phyloP scores from a whole-genome alignment of 2,888 invertebrate genomes.

The Corythucha ciliata region DNA sequence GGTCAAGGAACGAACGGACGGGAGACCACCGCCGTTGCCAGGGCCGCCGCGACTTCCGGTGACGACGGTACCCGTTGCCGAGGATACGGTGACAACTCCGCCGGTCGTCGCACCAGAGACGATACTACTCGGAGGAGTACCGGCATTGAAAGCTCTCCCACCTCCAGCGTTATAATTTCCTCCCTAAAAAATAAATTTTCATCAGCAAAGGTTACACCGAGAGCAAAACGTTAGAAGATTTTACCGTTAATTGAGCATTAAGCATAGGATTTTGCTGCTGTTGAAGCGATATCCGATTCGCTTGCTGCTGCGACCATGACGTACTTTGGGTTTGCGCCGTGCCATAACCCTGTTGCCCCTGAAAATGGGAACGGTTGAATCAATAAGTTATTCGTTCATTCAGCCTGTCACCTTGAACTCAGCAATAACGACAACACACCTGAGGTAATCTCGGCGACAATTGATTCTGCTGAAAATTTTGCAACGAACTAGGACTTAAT shows the following conservation, averaged over 20 bases:
- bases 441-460: slow-evolving; percentile 49
- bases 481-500: slow-evolving; percentile 48
- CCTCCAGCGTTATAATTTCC: slow-evolving; percentile 21
- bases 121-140: slow-evolving; percentile 16
- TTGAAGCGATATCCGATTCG: slow-evolving; percentile 53
- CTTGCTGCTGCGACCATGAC: slow-evolving; percentile 42
- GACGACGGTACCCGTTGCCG: no score
- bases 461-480: slow-evolving; percentile 45
- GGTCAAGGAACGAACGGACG: slow-evolving; percentile 26
- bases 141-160: slow-evolving; percentile 17
- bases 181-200: slow-evolving; percentile 9
- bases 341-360: slow-evolving; percentile 24
- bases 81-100: not conserved
- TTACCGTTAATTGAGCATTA: slow-evolving; percentile 71
- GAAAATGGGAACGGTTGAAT: no score
- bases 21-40: slow-evolving; percentile 17
- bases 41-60: slow-evolving; percentile 35
- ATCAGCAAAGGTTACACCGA: not conserved
- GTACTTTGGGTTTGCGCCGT: slow-evolving; percentile 29
- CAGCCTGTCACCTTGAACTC: not conserved
- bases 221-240: slow-evolving; percentile 38
- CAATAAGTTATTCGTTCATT: not conserved
- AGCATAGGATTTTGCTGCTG: slow-evolving; percentile 82
- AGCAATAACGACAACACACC: slow-evolving; percentile 37
- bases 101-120: not conserved